phyloP scores from a whole-genome alignment of 2,113 vertebrate genomes.

The Todiramphus chloris region DNA sequence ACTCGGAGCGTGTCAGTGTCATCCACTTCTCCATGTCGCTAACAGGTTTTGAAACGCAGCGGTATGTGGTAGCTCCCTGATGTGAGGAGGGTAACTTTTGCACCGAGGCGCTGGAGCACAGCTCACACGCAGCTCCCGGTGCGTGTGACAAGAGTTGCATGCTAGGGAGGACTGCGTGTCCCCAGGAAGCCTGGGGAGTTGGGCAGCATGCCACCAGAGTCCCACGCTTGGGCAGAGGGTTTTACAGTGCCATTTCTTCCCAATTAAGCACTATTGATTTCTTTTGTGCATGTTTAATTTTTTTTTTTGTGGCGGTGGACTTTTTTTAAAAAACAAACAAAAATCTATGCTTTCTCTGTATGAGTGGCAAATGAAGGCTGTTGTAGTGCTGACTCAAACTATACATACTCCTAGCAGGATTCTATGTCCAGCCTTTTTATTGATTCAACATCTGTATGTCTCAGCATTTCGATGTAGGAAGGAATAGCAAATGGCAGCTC shows the following conservation, averaged over 20 bases:
- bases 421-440: neutral
- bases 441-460: neutral
- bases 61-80: neutral
- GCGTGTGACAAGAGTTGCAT: neutral
- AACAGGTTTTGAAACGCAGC: rapidly evolving
- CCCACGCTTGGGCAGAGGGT: neutral
- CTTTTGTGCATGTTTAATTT: neutral
- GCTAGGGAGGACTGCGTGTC: neutral
- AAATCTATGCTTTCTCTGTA: neutral
- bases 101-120: neutral
- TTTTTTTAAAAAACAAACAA: neutral
- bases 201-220: neutral
- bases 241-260: neutral
- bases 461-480: neutral
- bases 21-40: neutral
- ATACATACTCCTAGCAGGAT: neutral
- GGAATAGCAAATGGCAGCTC: neutral
- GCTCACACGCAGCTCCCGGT: neutral
- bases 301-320: neutral
- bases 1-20: rapidly evolving
- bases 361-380: neutral
- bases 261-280: neutral
- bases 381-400: neutral
- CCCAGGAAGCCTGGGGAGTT: neutral
- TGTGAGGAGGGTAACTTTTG: neutral